phyloP scores from a whole-genome alignment of 1,140 invertebrate species.

The Pseudachorutes palmiensis region DNA sequence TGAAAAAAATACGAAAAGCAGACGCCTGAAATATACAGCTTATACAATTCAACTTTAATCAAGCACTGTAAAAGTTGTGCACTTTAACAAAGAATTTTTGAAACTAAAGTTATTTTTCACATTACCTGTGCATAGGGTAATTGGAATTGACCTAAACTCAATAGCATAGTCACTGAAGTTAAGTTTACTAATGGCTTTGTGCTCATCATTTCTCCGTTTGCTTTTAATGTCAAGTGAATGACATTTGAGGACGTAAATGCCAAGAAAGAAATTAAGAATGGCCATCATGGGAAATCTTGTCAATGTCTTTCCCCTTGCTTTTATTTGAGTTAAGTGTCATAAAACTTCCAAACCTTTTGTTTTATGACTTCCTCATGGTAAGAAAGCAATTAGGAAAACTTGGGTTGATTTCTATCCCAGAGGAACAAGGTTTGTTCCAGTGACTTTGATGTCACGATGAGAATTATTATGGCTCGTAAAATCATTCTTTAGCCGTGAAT shows the following conservation, averaged over 20 bases:
- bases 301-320: background rate
- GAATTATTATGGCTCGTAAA: too few relatives aligned
- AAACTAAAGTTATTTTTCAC: background rate
- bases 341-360: background rate
- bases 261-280: conserved; percentile 27
- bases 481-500: too few relatives aligned
- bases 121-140: too few relatives aligned
- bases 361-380: conserved; percentile 1
- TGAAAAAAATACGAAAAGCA: too few relatives aligned
- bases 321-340: background rate
- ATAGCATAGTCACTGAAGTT: too few relatives aligned
- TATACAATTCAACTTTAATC: too few relatives aligned
- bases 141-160: too few relatives aligned
- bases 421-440: too few relatives aligned
- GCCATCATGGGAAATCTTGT: conserved; percentile 23
- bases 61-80: background rate
- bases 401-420: background rate
- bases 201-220: too few relatives aligned
- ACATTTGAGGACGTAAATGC: conserved; percentile 29
- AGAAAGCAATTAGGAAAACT: background rate
- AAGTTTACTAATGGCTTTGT: too few relatives aligned
- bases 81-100: background rate
- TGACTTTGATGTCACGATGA: too few relatives aligned
- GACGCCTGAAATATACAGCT: too few relatives aligned
- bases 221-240: conserved; percentile 29